These are phyloP conservation scores for Dryobota labecula DNA, from an alignment of 2,888 invertebrate genomes.

Conservation along the genomic window DNA sequence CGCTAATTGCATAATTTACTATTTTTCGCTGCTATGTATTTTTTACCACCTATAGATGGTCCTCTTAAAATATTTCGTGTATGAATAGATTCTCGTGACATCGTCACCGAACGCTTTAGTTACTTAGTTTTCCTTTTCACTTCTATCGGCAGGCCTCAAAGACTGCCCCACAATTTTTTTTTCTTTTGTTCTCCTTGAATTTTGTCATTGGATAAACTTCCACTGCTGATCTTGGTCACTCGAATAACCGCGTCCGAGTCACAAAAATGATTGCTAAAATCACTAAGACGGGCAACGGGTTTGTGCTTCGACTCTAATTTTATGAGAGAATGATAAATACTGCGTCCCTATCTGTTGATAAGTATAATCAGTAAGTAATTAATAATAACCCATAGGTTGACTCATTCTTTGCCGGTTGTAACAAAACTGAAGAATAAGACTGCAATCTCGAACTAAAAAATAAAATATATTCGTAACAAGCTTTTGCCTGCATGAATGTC, in stretches of 20 bases:
- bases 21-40: too few relatives aligned
- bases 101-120: too few relatives aligned
- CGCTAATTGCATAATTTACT: too few relatives aligned
- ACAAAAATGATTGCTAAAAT: not conserved
- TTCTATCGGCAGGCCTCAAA: too few relatives aligned
- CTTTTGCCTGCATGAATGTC: too few relatives aligned
- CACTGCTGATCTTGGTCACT: not conserved
- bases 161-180: too few relatives aligned
- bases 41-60: too few relatives aligned
- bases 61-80: too few relatives aligned
- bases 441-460: slow-evolving; percentile 34
- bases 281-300: not conserved
- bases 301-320: not conserved
- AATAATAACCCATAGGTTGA: not conserved
- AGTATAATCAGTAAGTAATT: slow-evolving; percentile 1
- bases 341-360: not conserved
- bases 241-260: not conserved
- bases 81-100: too few relatives aligned
- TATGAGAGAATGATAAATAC: not conserved
- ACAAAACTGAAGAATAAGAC: slow-evolving; percentile 2
- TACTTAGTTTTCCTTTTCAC: too few relatives aligned
- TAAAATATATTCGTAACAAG: slow-evolving; percentile 32
- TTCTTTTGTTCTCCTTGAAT: too few relatives aligned
- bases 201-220: too few relatives aligned
- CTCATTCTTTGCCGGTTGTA: not conserved